Base-by-base conservation (phyloP, 2,888 invertebrate genomes). In the Lydus trimaculatus region DNA sequence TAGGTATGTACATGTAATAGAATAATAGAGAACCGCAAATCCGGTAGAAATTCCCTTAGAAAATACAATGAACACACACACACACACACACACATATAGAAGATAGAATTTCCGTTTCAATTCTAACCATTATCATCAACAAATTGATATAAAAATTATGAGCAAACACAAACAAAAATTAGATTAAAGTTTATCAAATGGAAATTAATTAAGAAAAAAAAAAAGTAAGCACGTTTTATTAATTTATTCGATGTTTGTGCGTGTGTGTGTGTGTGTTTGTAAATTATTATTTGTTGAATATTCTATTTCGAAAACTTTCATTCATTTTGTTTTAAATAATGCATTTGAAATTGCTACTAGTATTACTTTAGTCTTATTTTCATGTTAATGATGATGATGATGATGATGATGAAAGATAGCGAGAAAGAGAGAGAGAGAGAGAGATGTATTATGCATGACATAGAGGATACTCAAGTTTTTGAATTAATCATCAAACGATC, bases 401-500 rank as follows among this genome's bases (percentile, higher is more conserved):
- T 20, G 20, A 48, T 48, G 48, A 48, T 48, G 48, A 48, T 48
- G 48, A 48, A 48, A 48, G 20, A 48, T 17, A 11, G n/a, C n/a
- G n/a, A n/a, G n/a, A n/a, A n/a, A n/a, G n/a, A n/a, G n/a, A n/a
- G n/a, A n/a, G n/a, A n/a, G n/a, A n/a, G 11, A 43, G 15, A 36
- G 36, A 17, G 9, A 48, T 48, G 48, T 48, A 48, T 48, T 48
- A 48, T 48, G 48, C n/a, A 48, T 48, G 48, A 48, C 13, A 20
- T 48, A 48, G 48, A 7, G 6, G 48, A 23, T 13, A 48, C 23
- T 48, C 20, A 20, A 48, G 11, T 48, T n/a, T 8, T 48, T 48
- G 48, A 48, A 48, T 48, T 23, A 48, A 48, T 48, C 48, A 48
- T 48, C 48, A 48, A 48, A 48, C 48, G 48, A 48, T 48, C 48